Evolutionary conservation across 2,888 invertebrate species (phyloP).

Genomic region (Lasioglossum marginatum): DNA sequence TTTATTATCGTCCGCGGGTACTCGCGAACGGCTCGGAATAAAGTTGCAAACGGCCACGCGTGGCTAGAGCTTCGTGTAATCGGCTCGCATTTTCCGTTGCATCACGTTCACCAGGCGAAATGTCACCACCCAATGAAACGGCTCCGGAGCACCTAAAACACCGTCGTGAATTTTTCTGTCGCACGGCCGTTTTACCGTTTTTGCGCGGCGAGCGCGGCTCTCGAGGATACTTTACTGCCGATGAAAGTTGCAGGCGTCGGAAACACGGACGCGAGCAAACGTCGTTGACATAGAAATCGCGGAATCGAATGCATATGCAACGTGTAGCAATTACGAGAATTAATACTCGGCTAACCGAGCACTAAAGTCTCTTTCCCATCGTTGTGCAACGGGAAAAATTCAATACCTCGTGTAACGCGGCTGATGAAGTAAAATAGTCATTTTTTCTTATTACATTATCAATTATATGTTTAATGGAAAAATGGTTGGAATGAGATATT

Average conservation of each 20-base stretch:
- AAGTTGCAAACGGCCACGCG: constrained; percentile 31
- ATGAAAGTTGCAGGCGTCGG: constrained; percentile 15
- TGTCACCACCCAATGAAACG: constrained; percentile 20
- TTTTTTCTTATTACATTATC: neutral
- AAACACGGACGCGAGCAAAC: neutral
- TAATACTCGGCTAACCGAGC: neutral
- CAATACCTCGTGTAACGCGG: neutral
- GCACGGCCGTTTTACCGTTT: neutral
- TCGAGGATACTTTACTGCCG: neutral
- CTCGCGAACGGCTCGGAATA: constrained; percentile 42
- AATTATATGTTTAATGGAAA: neutral
- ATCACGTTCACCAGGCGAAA: constrained; percentile 16
- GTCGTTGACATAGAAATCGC: constrained; percentile 6
- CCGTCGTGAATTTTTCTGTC: neutral
- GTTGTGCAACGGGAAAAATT: neutral
- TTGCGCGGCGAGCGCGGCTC: neutral
- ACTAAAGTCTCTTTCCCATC: neutral
- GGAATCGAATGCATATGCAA: neutral
- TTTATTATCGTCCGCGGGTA: constrained; percentile 50
- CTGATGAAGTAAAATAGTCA: neutral
- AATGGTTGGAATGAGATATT: neutral
- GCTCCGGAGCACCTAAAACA: neutral
- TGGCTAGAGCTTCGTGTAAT: constrained; percentile 25
- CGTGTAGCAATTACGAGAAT: constrained; percentile 4
- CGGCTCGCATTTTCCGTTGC: constrained; percentile 32